Base-by-base conservation (phyloP, 2,888 invertebrate genomes). In the Altica lythri region DNA sequence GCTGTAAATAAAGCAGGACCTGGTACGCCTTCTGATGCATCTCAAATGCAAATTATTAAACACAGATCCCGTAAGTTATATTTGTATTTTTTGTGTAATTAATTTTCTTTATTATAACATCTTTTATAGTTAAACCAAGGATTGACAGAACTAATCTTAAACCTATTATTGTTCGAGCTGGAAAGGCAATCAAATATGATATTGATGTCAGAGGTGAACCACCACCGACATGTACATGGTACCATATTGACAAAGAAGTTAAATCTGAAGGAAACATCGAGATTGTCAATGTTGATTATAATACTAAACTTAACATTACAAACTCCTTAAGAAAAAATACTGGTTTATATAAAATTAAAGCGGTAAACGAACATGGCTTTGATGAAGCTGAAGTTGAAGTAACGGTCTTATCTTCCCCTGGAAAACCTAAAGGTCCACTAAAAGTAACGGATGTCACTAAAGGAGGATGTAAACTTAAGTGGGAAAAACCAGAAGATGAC, bases 161-260 rank as follows among this genome's bases (percentile, higher is more conserved):
- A 75, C 87, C 91, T 38, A 80, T 94, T 37, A 88, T 89, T 8
- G 88, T 97, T 9, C 90, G 95, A 65, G 91, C 93, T 59, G 96
- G 96, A 27, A 95, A 96, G 76, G 83, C 88, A 0, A 87, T 97
- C 61, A 93, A 91, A 78, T 90, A 95, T 74, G 95, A 95, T 74
- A 87, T 98, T 30, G 92, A 95, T 74, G 91, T 95, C 22, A 86
- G 88, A 67, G 99, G 98, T 65, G 98, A 99, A 77, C 99, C 99
- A 1, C 88, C 92, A 56, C 98, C 99, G 57, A 90, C 86, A 60
- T 89, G 93, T 65, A 90, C 85, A 9, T 99, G 99, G 98, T 86
- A 87, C 77, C 87, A 90, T 72, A 86, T 85, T 8, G 88, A 88
- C 65, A 86, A 82, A 58, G 91, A 89, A 79, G 81, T 92, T 0